phyloP scores from a whole-genome alignment of 1,140 invertebrate genomes.

The Harpegnathos saltator region DNA sequence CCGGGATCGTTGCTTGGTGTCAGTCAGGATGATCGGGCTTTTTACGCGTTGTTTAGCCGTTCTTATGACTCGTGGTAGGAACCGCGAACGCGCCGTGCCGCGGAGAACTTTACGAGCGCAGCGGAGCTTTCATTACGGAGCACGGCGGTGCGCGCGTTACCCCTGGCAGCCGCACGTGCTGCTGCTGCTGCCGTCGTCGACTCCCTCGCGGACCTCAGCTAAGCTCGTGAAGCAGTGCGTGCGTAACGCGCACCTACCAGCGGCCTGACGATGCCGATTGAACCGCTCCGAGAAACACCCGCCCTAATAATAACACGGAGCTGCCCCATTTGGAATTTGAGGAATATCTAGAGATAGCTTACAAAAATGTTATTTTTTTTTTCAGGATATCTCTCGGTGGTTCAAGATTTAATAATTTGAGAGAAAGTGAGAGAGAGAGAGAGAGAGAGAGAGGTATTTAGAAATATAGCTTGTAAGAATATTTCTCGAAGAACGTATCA shows the following conservation, averaged over 20 bases:
- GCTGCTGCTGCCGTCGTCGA: neutral
- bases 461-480: too few species aligned
- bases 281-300: neutral
- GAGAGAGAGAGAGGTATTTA: too few species aligned
- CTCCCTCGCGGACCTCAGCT: conserved; percentile 22
- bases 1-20: conserved; percentile 44
- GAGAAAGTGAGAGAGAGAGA: too few species aligned
- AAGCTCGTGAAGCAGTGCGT: conserved; percentile 15
- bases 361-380: too few species aligned
- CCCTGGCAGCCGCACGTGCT: conserved; percentile 49
- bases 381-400: too few species aligned
- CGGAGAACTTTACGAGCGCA: conserved; percentile 66
- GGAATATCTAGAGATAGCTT: too few species aligned
- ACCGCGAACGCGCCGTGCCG: conserved; percentile 33
- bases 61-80: conserved; percentile 25
- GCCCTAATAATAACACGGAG: too few species aligned
- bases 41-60: conserved; percentile 28
- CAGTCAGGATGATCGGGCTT: conserved; percentile 6
- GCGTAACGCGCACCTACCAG: neutral
- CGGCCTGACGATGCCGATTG: neutral
- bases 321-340: too few species aligned
- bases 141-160: conserved; percentile 39
- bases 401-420: too few species aligned
- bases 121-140: conserved; percentile 54
- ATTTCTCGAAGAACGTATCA: too few species aligned